Percentiles rank a stretch among this genome's conserved stretches.
Conservation (phyloP, 2,797 vertebrate genomes). For the Darevskia nairensis region DNA sequence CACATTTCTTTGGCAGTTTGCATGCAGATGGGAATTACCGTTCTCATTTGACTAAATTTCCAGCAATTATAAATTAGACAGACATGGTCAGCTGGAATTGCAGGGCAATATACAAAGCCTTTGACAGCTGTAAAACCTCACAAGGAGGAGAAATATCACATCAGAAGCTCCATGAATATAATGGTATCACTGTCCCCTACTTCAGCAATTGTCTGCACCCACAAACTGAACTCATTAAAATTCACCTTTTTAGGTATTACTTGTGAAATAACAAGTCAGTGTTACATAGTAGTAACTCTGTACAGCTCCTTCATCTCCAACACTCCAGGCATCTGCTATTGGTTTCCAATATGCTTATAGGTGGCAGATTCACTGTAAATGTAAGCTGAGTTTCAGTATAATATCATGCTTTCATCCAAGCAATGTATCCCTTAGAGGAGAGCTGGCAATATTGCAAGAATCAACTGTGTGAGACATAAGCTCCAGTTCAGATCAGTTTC, state of each 20-base stretch:
- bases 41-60: neutral
- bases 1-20: neutral
- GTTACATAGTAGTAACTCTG: neutral
- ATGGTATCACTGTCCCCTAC: neutral
- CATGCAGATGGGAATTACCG: neutral
- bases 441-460: neutral
- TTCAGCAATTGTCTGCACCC: neutral
- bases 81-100: neutral
- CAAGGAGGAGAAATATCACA: neutral
- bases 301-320: neutral
- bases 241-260: neutral
- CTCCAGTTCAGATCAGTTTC: neutral
- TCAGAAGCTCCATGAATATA: neutral
- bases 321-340: neutral
- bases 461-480: neutral
- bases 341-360: neutral
- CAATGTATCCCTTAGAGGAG: neutral
- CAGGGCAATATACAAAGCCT: neutral
- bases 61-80: neutral
- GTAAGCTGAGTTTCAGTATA: neutral
- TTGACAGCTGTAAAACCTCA: neutral
- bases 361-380: neutral
- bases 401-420: neutral
- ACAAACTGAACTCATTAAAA: neutral
- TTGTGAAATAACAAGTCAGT: neutral